Evolutionary conservation across 2,113 vertebrate genomes (phyloP).

Genomic region (Otolemur garnettii): DNA sequence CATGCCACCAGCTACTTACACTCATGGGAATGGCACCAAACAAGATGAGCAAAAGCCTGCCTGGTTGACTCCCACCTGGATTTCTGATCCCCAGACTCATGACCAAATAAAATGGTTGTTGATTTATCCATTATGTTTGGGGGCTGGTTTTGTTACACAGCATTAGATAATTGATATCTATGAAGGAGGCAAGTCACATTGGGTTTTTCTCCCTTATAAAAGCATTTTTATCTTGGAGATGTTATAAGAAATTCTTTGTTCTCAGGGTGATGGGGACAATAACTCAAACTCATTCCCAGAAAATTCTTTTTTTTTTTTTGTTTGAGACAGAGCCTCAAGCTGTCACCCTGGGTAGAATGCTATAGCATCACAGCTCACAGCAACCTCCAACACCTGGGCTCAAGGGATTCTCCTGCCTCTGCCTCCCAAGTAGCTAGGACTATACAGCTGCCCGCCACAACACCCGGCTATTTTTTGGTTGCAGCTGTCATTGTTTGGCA

Average conservation of each 20-base stretch:
- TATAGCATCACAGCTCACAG: too few species aligned
- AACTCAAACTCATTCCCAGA: neutral
- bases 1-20: neutral
- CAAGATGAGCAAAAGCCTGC: neutral
- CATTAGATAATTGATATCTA: neutral
- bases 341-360: too few species aligned
- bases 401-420: too few species aligned
- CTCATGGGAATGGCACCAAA: neutral
- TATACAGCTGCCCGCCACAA: too few species aligned
- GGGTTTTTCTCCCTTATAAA: neutral
- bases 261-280: neutral
- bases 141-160: slow-evolving; percentile 2
- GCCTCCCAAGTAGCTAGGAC: too few species aligned
- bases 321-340: too few species aligned
- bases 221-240: slow-evolving; percentile 32
- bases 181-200: neutral
- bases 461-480: too few species aligned
- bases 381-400: too few species aligned
- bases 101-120: neutral
- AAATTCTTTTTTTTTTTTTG: neutral
- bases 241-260: slow-evolving; percentile 44
- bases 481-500: too few species aligned
- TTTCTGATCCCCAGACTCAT: neutral
- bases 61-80: neutral
- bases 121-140: neutral